Evolutionary conservation across 2,797 vertebrate genomes (phyloP).

Genomic region (Salmo trutta): DNA sequence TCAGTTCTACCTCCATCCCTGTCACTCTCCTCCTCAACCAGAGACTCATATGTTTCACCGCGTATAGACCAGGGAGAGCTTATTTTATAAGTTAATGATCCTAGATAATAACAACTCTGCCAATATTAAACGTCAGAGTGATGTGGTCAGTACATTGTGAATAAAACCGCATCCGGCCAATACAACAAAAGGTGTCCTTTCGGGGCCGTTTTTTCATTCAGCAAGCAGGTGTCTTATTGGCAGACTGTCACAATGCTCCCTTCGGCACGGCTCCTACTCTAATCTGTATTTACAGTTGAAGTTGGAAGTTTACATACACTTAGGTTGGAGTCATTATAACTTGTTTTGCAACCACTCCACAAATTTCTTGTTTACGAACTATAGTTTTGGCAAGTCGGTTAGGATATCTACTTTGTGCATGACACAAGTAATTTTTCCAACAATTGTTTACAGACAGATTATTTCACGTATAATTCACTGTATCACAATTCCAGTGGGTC

Average conservation of each 20-base stretch:
- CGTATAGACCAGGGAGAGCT: neutral
- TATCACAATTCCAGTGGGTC: too few species aligned
- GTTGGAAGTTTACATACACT: too few species aligned
- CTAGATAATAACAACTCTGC: conserved; percentile 7
- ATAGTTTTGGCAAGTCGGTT: too few species aligned
- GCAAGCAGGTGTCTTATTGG: conserved; percentile 7
- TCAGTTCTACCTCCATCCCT: neutral
- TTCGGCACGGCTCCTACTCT: conserved; percentile 20
- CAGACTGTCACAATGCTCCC: neutral
- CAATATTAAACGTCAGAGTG: conserved; percentile 23
- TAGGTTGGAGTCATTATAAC: too few species aligned
- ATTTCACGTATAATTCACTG: too few species aligned
- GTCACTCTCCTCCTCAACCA: neutral
- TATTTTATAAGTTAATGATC: neutral
- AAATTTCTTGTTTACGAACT: too few species aligned
- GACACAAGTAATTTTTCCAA: too few species aligned
- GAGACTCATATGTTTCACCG: neutral
- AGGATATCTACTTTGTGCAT: too few species aligned
- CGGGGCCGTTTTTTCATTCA: conserved; percentile 7
- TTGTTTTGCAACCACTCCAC: too few species aligned
- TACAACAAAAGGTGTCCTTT: conserved; percentile 37
- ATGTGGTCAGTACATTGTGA: conserved; percentile 28
- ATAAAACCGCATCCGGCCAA: conserved; percentile 38
- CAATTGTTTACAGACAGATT: too few species aligned
- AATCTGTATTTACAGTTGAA: conserved; percentile 17